Percentiles rank a stretch among this genome's conserved stretches.
These are phyloP conservation scores for Drosophila anomelani DNA, from an alignment of 2,888 invertebrate genomes.

Conservation along the genomic window DNA sequence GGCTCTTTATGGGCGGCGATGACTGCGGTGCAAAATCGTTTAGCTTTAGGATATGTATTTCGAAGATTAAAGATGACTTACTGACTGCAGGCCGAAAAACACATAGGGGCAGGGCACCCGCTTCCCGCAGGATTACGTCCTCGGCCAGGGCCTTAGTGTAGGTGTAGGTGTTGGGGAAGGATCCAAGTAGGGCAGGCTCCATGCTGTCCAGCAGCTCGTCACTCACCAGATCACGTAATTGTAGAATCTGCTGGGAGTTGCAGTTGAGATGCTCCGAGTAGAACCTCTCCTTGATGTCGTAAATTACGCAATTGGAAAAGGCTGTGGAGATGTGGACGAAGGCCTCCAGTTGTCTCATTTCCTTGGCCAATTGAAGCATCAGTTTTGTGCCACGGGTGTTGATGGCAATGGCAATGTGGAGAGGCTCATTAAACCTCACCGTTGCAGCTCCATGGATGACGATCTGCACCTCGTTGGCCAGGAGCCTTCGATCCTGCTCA, in stretches of 20 bases:
- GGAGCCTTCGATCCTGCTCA: conserved; percentile 73
- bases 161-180: conserved; percentile 89
- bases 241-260: conserved; percentile 79
- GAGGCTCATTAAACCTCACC: conserved; percentile 90
- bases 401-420: conserved; percentile 88
- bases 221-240: conserved; percentile 77
- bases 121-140: conserved; percentile 86
- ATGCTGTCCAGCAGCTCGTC: conserved; percentile 81
- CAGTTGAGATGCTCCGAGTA: conserved; percentile 80
- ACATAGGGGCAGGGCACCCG: conserved; percentile 87
- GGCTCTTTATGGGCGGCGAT: conserved; percentile 85
- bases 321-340: conserved; percentile 89
- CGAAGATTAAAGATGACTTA: conserved; percentile 64
- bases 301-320: conserved; percentile 87
- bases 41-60: background rate
- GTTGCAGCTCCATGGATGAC: conserved; percentile 97
- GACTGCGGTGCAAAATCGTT: conserved; percentile 25
- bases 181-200: conserved; percentile 66
- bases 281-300: conserved; percentile 83
- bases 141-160: conserved; percentile 90
- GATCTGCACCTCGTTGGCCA: conserved; percentile 84
- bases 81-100: conserved; percentile 90
- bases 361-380: conserved; percentile 87
- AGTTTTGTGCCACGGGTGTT: conserved; percentile 89
- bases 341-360: conserved; percentile 86